These are phyloP conservation scores for Phainopepla nitens DNA, from an alignment of 2,113 vertebrate species.

Conservation along the genomic window DNA sequence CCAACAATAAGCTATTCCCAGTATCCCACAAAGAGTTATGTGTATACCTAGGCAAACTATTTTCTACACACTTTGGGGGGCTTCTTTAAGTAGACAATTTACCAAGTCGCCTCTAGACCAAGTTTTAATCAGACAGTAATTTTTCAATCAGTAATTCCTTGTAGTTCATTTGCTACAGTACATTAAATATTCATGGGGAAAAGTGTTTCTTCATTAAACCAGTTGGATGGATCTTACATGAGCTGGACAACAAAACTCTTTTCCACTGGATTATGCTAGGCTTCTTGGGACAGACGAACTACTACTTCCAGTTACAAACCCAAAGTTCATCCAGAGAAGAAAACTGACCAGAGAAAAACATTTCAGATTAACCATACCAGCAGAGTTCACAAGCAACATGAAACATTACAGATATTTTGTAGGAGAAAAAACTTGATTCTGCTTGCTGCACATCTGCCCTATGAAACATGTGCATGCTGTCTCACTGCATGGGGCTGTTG, in stretches of 20 bases:
- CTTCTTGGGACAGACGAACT: slow-evolving; percentile 1
- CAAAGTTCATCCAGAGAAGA: slow-evolving; percentile 37
- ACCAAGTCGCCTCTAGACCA: not conserved
- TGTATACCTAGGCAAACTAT: not conserved
- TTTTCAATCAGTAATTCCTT: not conserved
- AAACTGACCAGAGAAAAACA: slow-evolving; percentile 56
- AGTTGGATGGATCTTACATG: slow-evolving; percentile 16
- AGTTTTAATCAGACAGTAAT: not conserved
- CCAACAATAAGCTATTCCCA: not conserved
- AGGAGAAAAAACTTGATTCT: not conserved
- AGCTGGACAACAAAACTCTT: slow-evolving; percentile 27
- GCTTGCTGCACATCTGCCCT: not conserved
- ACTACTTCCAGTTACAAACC: slow-evolving; percentile 35
- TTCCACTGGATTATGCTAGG: slow-evolving; percentile 49
- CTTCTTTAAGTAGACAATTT: not conserved
- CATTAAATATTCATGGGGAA: not conserved
- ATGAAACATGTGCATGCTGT: not conserved
- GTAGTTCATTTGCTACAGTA: not conserved
- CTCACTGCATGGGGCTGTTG: not conserved
- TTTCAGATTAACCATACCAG: slow-evolving; percentile 24
- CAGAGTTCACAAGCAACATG: not conserved
- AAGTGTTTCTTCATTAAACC: not conserved
- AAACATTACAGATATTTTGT: not conserved
- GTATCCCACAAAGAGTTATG: not conserved
- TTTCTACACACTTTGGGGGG: not conserved